Percentiles rank a stretch among this genome's conserved stretches.
Conservation (phyloP, 2,797 vertebrate genomes). For the Coranthus polyacanthus region DNA sequence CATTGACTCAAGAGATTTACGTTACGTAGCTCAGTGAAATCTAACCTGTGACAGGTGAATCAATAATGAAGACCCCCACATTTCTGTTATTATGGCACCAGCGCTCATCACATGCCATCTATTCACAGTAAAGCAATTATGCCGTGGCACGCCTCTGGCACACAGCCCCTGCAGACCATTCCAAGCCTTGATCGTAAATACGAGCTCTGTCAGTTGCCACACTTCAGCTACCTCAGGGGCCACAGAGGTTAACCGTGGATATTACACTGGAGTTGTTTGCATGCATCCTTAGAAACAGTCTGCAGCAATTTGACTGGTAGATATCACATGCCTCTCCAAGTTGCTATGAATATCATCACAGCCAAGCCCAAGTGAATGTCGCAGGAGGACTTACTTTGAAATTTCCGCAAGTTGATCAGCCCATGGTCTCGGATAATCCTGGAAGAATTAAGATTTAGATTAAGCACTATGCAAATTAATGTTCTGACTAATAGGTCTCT, state of each 20-base stretch:
- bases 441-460: conserved; percentile 61
- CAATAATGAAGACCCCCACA: conserved; percentile 54
- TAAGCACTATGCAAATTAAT: conserved; percentile 36
- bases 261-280: conserved; percentile 56
- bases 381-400: conserved; percentile 92
- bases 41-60: conserved; percentile 63
- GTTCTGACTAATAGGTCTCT: conserved; percentile 10
- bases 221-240: conserved; percentile 27
- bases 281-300: conserved; percentile 61
- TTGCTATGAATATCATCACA: conserved; percentile 34
- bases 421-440: conserved; percentile 98
- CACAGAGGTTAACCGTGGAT: conserved; percentile 57
- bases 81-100: conserved; percentile 54
- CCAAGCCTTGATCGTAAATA: conserved; percentile 48
- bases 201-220: conserved; percentile 31
- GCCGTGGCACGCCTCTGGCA: conserved; percentile 29
- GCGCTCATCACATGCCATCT: conserved; percentile 58
- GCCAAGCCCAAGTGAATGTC: conserved; percentile 15
- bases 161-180: conserved; percentile 35
- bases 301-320: conserved; percentile 38
- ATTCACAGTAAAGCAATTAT: conserved; percentile 63
- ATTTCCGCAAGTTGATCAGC: conserved; percentile 97
- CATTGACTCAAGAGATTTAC: conserved; percentile 33
- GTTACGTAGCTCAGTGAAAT: conserved; percentile 57
- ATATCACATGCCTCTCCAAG: conserved; percentile 53